Conservation (phyloP, 2,888 invertebrate species). For the Zaprionus obscuricornis region DNA sequence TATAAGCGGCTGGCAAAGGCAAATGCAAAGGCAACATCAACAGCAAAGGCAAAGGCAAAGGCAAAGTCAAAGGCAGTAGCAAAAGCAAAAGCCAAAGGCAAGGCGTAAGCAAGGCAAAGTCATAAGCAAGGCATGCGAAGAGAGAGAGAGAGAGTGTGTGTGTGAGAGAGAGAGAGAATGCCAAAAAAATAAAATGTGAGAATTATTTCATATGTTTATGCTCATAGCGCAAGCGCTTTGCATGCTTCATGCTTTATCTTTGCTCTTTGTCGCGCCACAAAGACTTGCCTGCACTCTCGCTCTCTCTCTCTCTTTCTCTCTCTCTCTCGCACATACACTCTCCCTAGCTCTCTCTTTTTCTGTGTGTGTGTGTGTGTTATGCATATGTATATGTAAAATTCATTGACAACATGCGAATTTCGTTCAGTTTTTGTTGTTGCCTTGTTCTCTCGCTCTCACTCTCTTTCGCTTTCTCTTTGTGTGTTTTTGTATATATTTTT, state of each 20-base stretch:
- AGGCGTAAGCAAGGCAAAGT: background rate
- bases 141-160: background rate
- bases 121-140: no score
- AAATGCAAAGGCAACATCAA: no score
- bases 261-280: background rate
- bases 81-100: no score
- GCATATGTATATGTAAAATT: constrained; percentile 60
- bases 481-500: constrained; percentile 5
- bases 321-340: constrained; percentile 3
- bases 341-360: constrained; percentile 4
- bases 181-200: no score
- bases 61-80: no score
- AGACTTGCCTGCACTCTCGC: background rate
- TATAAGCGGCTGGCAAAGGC: no score
- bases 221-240: constrained; percentile 37
- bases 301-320: constrained; percentile 1
- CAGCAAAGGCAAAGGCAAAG: no score
- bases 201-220: no score
- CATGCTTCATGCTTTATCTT: background rate
- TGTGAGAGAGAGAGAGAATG: constrained; percentile 2
- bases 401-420: constrained; percentile 71
- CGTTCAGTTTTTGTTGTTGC: constrained; percentile 44
- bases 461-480: background rate
- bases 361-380: background rate
- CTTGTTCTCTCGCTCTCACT: no score